Percentiles rank a stretch among this genome's conserved stretches.
Conservation (phyloP, 2,113 vertebrate genomes). For the Nothocercus nigrocapillus region DNA sequence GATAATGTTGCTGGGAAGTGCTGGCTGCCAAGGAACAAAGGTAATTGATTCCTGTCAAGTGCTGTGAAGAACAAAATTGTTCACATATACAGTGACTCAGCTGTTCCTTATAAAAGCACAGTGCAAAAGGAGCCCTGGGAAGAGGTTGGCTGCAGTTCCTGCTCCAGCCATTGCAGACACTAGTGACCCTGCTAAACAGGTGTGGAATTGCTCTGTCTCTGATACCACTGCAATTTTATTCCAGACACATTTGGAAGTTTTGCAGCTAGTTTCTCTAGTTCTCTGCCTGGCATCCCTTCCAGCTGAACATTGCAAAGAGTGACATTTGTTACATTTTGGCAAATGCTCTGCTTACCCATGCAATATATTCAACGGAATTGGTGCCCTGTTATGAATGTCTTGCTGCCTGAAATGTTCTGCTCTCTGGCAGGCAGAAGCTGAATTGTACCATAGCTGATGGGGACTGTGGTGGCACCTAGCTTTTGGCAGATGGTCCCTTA, state of each 20-base stretch:
- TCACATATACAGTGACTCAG: neutral
- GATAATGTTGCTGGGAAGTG: neutral
- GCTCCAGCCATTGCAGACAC: neutral
- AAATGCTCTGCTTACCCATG: neutral
- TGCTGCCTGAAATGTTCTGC: neutral
- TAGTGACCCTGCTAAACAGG: neutral
- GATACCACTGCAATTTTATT: neutral
- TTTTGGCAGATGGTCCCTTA: neutral
- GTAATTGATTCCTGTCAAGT: neutral
- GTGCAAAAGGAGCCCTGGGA: neutral
- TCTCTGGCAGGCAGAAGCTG: neutral
- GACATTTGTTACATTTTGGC: neutral
- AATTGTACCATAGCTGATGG: rapidly evolving
- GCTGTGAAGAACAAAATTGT: neutral
- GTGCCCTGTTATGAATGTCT: rapidly evolving
- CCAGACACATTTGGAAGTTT: neutral
- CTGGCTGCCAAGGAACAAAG: neutral
- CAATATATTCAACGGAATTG: neutral
- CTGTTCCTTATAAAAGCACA: neutral
- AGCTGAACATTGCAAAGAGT: neutral
- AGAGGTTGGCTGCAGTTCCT: neutral
- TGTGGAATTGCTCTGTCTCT: neutral
- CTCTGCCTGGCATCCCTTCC: neutral
- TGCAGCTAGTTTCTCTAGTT: neutral
- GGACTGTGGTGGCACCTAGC: rapidly evolving